A percentile compares a stretch with the other conserved stretches of the same genome.
Conservation (phyloP, 2,888 invertebrate genomes). For the Dascillus cervinus region DNA sequence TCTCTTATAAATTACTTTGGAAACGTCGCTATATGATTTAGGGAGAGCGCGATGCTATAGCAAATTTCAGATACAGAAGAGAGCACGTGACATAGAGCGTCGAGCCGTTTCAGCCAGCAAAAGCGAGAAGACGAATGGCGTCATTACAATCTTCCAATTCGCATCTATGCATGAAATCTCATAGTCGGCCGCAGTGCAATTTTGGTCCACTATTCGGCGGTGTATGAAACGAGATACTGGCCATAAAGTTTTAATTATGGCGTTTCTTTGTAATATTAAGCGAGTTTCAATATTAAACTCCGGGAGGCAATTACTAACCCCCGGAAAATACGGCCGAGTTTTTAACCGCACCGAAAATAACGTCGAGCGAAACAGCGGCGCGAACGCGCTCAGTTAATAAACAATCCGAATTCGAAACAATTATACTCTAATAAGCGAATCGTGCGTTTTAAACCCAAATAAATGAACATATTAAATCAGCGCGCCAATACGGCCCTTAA, state of each 20-base stretch:
- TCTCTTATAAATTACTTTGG: conserved; percentile 13
- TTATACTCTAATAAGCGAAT: background rate
- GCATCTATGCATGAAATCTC: conserved; percentile 2
- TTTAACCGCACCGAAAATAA: too few species aligned
- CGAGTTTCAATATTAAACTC: background rate
- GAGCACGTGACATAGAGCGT: conserved; percentile 11
- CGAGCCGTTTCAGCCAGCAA: conserved; percentile 10
- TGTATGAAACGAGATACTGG: conserved; percentile 3
- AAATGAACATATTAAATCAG: too few species aligned
- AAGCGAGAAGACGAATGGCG: conserved; percentile 14
- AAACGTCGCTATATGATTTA: conserved; percentile 12
- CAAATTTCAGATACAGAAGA: conserved; percentile 14
- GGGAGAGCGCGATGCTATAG: conserved; percentile 11
- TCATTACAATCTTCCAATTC: conserved; percentile 12
- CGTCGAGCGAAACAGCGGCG: too few species aligned
- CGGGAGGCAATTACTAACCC: too few species aligned
- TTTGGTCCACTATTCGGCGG: background rate
- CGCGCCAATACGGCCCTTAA: too few species aligned
- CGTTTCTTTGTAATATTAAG: conserved; percentile 3
- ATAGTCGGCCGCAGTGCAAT: background rate
- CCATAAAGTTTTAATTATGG: conserved; percentile 10
- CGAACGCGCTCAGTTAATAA: background rate
- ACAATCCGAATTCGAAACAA: background rate
- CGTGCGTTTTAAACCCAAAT: background rate
- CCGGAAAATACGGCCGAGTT: too few species aligned